A percentile compares a stretch with the other conserved stretches of the same genome.
Evolutionary conservation across 2,888 invertebrate genomes (phyloP).

Genomic region (Lottia scabra): DNA sequence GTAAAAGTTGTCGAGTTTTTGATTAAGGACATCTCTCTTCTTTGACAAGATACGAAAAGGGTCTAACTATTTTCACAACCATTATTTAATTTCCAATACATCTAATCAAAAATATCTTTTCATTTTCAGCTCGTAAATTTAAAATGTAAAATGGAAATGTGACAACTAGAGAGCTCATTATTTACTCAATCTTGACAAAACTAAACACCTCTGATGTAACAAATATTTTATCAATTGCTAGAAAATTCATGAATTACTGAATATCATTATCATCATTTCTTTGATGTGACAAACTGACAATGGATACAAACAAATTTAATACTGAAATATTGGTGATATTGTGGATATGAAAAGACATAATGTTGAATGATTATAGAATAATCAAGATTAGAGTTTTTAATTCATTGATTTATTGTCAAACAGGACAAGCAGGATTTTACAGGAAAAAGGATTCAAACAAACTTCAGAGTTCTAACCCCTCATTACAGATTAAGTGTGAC

Average conservation of each 20-base stretch:
- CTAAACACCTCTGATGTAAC: neutral
- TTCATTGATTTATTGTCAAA: too few relatives aligned
- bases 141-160: neutral
- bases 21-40: neutral
- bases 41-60: slow-evolving; percentile 2
- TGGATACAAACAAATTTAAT: neutral
- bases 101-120: neutral
- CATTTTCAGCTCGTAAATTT: neutral
- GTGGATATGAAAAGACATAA: too few relatives aligned
- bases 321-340: too few relatives aligned
- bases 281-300: neutral
- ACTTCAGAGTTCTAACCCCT: too few relatives aligned
- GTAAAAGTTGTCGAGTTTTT: neutral
- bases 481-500: too few relatives aligned
- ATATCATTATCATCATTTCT: neutral
- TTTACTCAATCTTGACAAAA: neutral
- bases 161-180: neutral
- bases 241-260: neutral
- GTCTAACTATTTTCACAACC: neutral
- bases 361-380: too few relatives aligned
- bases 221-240: neutral
- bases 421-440: too few relatives aligned
- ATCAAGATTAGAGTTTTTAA: too few relatives aligned
- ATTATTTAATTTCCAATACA: neutral
- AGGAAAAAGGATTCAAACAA: too few relatives aligned